Evolutionary conservation across 2,113 vertebrate species (phyloP).

Genomic region (Nothocercus julius): DNA sequence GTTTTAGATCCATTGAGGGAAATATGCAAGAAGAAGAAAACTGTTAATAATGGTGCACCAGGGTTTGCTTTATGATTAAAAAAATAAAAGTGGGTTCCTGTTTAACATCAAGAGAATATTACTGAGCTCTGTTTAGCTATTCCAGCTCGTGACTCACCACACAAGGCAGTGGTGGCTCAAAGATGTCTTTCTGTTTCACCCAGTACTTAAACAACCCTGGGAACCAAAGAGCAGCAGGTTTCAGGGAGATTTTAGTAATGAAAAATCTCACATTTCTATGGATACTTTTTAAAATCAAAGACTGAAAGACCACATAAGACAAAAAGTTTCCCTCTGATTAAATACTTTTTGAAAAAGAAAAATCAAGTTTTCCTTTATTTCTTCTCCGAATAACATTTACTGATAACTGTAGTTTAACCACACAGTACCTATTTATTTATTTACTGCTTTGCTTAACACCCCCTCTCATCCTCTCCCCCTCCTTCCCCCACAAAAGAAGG

Average conservation of each 20-base stretch:
- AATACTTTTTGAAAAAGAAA: not conserved
- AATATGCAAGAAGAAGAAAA: not conserved
- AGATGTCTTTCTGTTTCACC: not conserved
- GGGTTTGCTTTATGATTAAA: not conserved
- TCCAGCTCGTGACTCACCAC: slow-evolving; percentile 22
- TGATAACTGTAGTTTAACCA: not conserved
- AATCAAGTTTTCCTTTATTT: not conserved
- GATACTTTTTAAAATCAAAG: not conserved
- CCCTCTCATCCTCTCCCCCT: too few species aligned
- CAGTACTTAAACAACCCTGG: not conserved
- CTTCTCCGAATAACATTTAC: not conserved
- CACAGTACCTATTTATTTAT: not conserved
- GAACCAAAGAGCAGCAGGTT: not conserved
- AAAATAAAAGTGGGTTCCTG: not conserved
- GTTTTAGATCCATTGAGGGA: not conserved
- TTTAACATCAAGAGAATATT: slow-evolving; percentile 28
- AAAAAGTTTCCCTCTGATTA: not conserved
- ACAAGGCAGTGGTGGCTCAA: not conserved
- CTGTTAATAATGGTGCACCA: not conserved
- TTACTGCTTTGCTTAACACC: not conserved
- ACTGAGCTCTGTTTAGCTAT: slow-evolving; percentile 2
- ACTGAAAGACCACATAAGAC: not conserved
- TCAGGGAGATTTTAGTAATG: not conserved
- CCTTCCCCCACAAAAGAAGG: not conserved
- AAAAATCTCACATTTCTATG: not conserved